Evolutionary conservation across 2,888 invertebrate species (phyloP).

Genomic region (Coelogynopora nodosa): DNA sequence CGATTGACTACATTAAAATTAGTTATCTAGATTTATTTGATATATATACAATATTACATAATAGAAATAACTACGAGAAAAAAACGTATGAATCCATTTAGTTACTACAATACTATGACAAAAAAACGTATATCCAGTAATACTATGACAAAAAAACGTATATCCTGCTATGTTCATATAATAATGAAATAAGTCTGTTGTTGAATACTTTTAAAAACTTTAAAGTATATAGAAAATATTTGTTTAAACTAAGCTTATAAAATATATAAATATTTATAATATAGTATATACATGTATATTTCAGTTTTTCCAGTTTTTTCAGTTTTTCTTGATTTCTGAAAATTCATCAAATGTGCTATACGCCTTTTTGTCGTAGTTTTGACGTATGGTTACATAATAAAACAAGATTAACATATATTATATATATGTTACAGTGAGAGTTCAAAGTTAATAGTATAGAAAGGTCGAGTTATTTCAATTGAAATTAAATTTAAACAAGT

Average conservation of each 20-base stretch:
- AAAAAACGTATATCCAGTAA: slow-evolving; percentile 9
- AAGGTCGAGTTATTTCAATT: too few relatives aligned
- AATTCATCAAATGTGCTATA: slow-evolving; percentile 18
- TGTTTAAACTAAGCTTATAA: slow-evolving; percentile 18
- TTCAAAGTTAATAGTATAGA: too few relatives aligned
- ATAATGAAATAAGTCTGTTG: background rate
- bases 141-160: slow-evolving; percentile 5
- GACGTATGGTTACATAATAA: background rate
- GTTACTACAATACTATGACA: slow-evolving; percentile 11
- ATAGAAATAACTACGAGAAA: background rate
- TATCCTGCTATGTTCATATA: slow-evolving; percentile 1
- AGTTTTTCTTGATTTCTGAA: background rate
- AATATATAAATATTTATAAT: slow-evolving; percentile 16
- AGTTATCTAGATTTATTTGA: background rate
- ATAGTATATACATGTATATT: background rate
- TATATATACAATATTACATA: background rate
- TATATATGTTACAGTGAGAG: too few relatives aligned
- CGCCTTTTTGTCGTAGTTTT: background rate
- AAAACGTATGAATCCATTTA: slow-evolving; percentile 18
- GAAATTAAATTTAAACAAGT: too few relatives aligned
- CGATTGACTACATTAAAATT: too few relatives aligned
- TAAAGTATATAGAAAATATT: slow-evolving; percentile 13
- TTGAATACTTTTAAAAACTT: slow-evolving; percentile 1
- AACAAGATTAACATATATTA: too few relatives aligned
- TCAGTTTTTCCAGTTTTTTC: background rate